phyloP scores from a whole-genome alignment of 2,888 invertebrate species.

The Pandemis heparana region DNA sequence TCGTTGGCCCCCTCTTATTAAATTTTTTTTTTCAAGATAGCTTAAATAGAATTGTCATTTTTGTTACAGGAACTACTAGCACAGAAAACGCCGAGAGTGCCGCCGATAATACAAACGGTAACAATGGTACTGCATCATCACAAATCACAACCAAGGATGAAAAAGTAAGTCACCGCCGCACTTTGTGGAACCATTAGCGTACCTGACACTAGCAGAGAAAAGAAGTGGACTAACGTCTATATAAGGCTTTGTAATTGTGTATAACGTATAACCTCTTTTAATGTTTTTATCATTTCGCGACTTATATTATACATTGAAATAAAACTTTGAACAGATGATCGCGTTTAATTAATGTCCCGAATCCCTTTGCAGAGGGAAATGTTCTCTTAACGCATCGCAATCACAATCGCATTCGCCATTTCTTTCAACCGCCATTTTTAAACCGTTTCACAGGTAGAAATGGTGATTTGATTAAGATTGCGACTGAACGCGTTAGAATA shows the following conservation, averaged over 20 bases:
- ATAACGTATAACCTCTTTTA: not conserved
- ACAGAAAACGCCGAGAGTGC: constrained; percentile 72
- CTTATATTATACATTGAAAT: constrained; percentile 4
- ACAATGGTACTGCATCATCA: constrained; percentile 76
- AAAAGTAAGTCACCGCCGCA: constrained; percentile 64
- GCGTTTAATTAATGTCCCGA: constrained; percentile 2
- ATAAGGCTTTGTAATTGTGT: not conserved
- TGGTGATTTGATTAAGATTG: too few relatives aligned
- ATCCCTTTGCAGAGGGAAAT: not conserved
- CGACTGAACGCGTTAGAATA: too few relatives aligned
- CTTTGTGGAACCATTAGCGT: constrained; percentile 11
- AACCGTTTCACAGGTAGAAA: too few relatives aligned
- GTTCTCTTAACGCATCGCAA: too few relatives aligned
- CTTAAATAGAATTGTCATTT: not conserved
- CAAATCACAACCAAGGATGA: constrained; percentile 72
- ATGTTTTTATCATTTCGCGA: constrained; percentile 8
- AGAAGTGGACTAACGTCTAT: constrained; percentile 1
- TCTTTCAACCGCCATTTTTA: not conserved
- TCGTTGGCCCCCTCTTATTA: too few relatives aligned
- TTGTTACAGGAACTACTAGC: constrained; percentile 65
- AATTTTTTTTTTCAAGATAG: too few relatives aligned
- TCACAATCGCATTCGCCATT: not conserved
- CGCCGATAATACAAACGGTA: constrained; percentile 68
- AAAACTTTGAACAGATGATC: not conserved
- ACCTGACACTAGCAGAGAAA: not conserved